Base-by-base conservation (phyloP, 1,140 invertebrate species). In the Drosophila insularis region DNA sequence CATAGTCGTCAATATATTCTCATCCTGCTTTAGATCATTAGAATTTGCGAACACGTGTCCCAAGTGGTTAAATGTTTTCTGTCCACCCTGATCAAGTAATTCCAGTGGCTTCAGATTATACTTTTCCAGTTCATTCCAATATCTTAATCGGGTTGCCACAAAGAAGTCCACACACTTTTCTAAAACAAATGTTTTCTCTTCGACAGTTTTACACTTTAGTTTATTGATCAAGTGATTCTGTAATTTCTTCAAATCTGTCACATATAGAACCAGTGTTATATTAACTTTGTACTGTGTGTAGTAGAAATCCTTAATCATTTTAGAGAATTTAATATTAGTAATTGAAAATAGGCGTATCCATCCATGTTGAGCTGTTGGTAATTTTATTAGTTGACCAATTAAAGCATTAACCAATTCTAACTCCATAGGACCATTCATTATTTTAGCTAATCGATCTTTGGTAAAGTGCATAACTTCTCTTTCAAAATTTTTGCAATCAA, bases 131-230 rank as follows among this genome's bases (percentile, higher is more conserved):
- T 68, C 21, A 17, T 11, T 32, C 43, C 43, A 50, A 8, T n/a
- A 0, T 2, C 21, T 21, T 2, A 21, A 1, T 5, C 68, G 70
- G 5, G 19, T 6, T 17, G 11, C 21, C 0, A 67, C 62, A 58
- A 74, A 89, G 1, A 75, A 68, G 54, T 87, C 84, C 1, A 80
- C 67, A 43, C 50, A 61, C n/a, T 65, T 62, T 46, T 69, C 67
- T 0, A 55, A 43, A 4, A 84, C 73, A 67, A 78, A 70, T 0
- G 69, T 65, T 13, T 60, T 78, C 7, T 87, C 82, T 2, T 89
- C 84, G 17, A 73, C 70, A 0, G 64, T 72, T 43, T 67, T 27
- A 73, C 76, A 89, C 3, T 58, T 60, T 1, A 89, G 50, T 10
- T 66, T 68, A 0, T 74, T 4, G 8, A 80, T 21, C 31, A 89